Evolutionary conservation across 2,797 vertebrate species (phyloP).

Genomic region (Anabacerthia variegaticeps): DNA sequence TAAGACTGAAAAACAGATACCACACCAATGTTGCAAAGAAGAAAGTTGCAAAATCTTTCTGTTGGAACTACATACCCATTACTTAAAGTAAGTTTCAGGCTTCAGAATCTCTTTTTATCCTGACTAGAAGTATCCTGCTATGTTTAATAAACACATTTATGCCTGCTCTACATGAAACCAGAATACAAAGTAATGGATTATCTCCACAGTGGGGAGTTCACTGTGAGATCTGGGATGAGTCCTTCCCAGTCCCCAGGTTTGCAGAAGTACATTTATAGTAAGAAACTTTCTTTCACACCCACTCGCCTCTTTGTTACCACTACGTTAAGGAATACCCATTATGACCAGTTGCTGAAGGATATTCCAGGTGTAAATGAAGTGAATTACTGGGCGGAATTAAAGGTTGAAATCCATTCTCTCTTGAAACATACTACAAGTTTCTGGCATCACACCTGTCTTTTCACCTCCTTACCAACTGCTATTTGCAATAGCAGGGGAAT

Average conservation of each 20-base stretch:
- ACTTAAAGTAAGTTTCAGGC: not conserved
- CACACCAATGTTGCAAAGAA: not conserved
- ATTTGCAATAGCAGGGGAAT: not conserved
- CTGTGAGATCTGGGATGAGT: not conserved
- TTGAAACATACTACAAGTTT: not conserved
- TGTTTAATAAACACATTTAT: not conserved
- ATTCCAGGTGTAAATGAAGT: not conserved
- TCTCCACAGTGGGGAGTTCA: not conserved
- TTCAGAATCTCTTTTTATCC: not conserved
- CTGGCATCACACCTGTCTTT: not conserved
- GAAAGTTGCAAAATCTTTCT: not conserved
- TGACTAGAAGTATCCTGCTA: not conserved
- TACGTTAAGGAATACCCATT: not conserved
- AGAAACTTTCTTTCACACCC: not conserved
- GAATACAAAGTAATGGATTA: not conserved
- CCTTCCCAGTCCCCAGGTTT: not conserved
- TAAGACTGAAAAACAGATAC: not conserved
- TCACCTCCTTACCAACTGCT: not conserved
- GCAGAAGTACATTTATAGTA: not conserved
- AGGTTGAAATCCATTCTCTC: not conserved
- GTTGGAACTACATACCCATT: not conserved
- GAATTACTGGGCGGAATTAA: not conserved
- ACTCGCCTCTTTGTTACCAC: not conserved
- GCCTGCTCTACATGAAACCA: not conserved
- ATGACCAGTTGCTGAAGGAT: not conserved